These are phyloP conservation scores for Hesperia comma DNA, from an alignment of 2,888 invertebrate species.

Conservation along the genomic window DNA sequence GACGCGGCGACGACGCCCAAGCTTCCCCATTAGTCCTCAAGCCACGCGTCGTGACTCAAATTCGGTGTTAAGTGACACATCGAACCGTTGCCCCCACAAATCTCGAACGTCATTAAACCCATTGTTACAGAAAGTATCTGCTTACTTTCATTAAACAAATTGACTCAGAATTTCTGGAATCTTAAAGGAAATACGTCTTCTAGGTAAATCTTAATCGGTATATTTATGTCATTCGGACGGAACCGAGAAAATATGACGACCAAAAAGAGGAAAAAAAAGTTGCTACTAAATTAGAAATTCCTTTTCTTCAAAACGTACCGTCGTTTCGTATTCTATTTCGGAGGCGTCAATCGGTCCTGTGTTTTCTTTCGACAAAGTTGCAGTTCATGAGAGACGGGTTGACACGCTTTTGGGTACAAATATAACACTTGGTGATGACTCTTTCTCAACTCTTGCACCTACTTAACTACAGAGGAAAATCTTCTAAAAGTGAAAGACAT, in stretches of 20 bases:
- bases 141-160: conserved; percentile 16
- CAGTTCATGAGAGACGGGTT: conserved; percentile 51
- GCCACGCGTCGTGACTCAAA: conserved; percentile 36
- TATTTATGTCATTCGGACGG: conserved; percentile 14
- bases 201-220: neutral
- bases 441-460: conserved; percentile 2
- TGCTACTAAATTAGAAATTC: conserved; percentile 69
- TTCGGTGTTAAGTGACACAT: conserved; percentile 48
- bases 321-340: conserved; percentile 64
- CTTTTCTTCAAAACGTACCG: conserved; percentile 53
- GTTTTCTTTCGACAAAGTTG: conserved; percentile 57
- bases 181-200: conserved; percentile 3
- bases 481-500: neutral
- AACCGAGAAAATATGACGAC: conserved; percentile 41
- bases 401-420: conserved; percentile 40
- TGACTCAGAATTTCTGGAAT: conserved; percentile 9
- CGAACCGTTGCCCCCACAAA: conserved; percentile 45
- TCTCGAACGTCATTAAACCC: conserved; percentile 24
- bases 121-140: conserved; percentile 12
- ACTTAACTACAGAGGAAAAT: no score
- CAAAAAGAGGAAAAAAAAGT: conserved; percentile 48
- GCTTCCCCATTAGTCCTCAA: conserved; percentile 55
- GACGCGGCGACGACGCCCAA: conserved; percentile 49
- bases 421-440: conserved; percentile 16
- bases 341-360: conserved; percentile 66